Evolutionary conservation across 2,888 invertebrate species (phyloP), one percentile per base, ranked within the genome.

Genomic region (Oeneis ivallda): DNA sequence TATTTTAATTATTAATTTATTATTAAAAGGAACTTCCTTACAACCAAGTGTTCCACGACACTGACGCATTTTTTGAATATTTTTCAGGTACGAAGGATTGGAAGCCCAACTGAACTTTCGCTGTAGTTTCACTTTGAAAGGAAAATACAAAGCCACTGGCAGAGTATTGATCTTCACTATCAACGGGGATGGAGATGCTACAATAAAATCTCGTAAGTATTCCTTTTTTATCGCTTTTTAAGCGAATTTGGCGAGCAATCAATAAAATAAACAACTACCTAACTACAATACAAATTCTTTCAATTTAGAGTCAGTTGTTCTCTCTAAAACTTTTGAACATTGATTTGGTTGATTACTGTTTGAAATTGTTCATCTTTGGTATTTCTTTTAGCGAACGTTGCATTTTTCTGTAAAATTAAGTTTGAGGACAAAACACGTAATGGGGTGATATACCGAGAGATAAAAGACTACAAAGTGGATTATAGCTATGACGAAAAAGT

Each of bases 161-260:
- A 78, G 73, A 68, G 77, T 88, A 37, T 70, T 88, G 26, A 79
- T 87, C 19, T 80, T 88, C 1, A 45, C 77, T 0, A 80, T 88
- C 15, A 80, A 87, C 37, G 88, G 88, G 1, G 85, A 88, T 26
- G 88, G 88, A 26, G 83, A 87, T 34, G 84, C 86, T 0, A 84
- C 83, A 75, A 76, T 88, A 59, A 86, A 79, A 76, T 54, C 68
- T 37, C 71, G 72, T 71, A 65, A 70, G 70, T 69, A 13, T 37
- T 47, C 17, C 32, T n/a, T 19, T 3, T 9, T 11, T 19, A 17
- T 2, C 10, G 19, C 32, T 56, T 13, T 45, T 45, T 15, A 45
- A 15, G 15, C n/a, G 45, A 45, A 45, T n/a, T 15, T n/a, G 8
- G 45, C 6, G n/a, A 45, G 43, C 1, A 2, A 6, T 5, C 43